These are phyloP conservation scores for Balaeniceps rex DNA, from an alignment of 2,113 vertebrate genomes.

Conservation along the genomic window DNA sequence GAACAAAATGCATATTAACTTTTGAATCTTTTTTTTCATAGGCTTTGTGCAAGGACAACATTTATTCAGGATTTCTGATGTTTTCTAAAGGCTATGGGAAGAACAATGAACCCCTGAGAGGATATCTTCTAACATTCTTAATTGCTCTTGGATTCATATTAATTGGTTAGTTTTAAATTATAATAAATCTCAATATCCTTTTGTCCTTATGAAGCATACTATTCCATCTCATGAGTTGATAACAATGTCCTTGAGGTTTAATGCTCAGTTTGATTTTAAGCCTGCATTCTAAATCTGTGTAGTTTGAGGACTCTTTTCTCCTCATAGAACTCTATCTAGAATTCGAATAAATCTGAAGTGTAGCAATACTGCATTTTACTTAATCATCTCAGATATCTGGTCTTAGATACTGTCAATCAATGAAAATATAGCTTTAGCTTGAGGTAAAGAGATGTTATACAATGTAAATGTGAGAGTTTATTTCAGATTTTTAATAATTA, in stretches of 20 bases:
- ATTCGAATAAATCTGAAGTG: background rate
- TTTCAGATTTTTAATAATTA: background rate
- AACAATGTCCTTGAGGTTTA: background rate
- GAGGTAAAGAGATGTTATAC: background rate
- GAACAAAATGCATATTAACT: background rate
- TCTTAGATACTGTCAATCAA: background rate
- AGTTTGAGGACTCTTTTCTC: background rate
- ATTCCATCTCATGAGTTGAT: background rate
- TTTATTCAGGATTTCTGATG: conserved; percentile 91
- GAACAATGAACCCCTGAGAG: conserved; percentile 96
- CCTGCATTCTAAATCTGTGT: background rate
- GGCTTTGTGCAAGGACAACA: conserved; percentile 97
- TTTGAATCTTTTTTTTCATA: conserved; percentile 34
- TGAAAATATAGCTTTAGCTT: background rate
- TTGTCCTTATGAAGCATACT: background rate
- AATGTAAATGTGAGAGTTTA: background rate
- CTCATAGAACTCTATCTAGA: background rate
- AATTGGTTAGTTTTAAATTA: conserved; percentile 82
- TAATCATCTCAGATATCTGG: background rate
- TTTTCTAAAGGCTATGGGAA: conserved; percentile 98
- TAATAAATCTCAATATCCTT: background rate
- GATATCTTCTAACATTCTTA: conserved; percentile 93
- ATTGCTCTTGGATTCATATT: conserved; percentile 97
- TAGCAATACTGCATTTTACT: background rate
- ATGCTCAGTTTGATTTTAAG: background rate